phyloP scores from a whole-genome alignment of 2,113 vertebrate species.

The Zapus hudsonius region DNA sequence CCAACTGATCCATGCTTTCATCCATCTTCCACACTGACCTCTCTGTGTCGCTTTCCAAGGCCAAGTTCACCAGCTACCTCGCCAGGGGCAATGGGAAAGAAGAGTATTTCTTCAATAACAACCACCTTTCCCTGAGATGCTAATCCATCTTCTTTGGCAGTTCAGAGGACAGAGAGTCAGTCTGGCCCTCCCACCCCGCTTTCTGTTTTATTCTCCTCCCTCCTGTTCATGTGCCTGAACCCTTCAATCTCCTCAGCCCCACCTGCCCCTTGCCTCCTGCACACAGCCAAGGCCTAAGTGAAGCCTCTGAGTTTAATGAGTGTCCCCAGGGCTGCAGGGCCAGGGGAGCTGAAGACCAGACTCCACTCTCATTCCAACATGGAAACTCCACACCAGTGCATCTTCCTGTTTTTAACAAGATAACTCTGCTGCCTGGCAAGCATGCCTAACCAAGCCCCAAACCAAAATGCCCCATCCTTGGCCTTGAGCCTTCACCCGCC shows the following conservation, averaged over 20 bases:
- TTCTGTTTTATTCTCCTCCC: not conserved
- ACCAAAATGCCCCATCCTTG: constrained; percentile 46
- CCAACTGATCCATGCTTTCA: not conserved
- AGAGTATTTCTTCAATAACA: not conserved
- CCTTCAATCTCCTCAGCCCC: not conserved
- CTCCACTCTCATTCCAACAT: not conserved
- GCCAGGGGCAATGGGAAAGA: not conserved
- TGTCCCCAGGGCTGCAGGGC: not conserved
- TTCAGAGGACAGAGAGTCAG: not conserved
- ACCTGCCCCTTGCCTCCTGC: not conserved
- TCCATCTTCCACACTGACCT: not conserved
- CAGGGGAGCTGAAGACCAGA: not conserved
- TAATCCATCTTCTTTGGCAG: not conserved
- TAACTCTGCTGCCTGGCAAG: constrained; percentile 13
- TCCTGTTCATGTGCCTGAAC: not conserved
- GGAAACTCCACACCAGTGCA: not conserved
- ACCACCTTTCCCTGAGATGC: not conserved
- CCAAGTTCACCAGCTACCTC: not conserved
- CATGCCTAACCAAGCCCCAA: constrained; percentile 15
- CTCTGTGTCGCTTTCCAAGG: not conserved
- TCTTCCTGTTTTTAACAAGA: constrained; percentile 45
- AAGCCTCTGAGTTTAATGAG: not conserved
- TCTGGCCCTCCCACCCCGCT: accelerated
- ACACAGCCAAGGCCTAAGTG: not conserved
- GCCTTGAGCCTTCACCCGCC: not conserved